A percentile compares a stretch with the other conserved stretches of the same genome.
These are phyloP conservation scores for Oreocharis arfaki DNA, from an alignment of 2,113 vertebrate species.

Conservation along the genomic window DNA sequence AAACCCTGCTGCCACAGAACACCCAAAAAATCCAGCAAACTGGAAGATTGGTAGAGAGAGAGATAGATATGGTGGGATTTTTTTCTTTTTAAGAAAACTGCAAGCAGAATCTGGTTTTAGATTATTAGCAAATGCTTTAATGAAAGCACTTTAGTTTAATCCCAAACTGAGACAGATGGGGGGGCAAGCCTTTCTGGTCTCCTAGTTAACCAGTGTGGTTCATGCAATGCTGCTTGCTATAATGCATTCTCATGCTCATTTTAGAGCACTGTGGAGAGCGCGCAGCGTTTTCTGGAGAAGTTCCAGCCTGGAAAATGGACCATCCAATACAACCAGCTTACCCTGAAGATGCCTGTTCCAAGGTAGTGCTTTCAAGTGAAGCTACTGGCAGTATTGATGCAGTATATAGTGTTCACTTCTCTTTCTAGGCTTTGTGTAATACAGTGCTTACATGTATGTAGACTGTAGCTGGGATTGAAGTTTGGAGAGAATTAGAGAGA, in stretches of 20 bases:
- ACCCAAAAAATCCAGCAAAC: neutral
- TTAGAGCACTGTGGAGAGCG: conserved; percentile 93
- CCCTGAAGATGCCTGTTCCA: conserved; percentile 84
- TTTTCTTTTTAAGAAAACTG: neutral
- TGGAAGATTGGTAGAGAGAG: neutral
- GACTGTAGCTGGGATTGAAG: neutral
- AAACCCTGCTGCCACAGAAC: neutral
- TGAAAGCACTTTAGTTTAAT: neutral
- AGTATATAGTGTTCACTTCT: neutral
- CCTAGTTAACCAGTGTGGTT: neutral
- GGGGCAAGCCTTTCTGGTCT: neutral
- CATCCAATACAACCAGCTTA: conserved; percentile 83
- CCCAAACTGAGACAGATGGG: neutral
- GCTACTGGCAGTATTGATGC: neutral
- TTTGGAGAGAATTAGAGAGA: neutral
- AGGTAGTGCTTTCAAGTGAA: conserved; percentile 73
- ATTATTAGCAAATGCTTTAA: neutral
- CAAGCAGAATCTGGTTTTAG: neutral
- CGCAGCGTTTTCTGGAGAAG: conserved; percentile 83
- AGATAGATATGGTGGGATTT: neutral
- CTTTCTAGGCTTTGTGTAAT: neutral
- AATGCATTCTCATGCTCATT: neutral
- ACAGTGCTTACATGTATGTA: rapidly evolving
- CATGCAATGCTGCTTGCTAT: neutral
- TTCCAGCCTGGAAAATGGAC: conserved; percentile 86